Evolutionary conservation across 37 sponge, comb jelly and placozoan species (phyloP), one percentile per base, ranked within the genome.

Genomic region (Chondrilla cf. caribensis): DNA sequence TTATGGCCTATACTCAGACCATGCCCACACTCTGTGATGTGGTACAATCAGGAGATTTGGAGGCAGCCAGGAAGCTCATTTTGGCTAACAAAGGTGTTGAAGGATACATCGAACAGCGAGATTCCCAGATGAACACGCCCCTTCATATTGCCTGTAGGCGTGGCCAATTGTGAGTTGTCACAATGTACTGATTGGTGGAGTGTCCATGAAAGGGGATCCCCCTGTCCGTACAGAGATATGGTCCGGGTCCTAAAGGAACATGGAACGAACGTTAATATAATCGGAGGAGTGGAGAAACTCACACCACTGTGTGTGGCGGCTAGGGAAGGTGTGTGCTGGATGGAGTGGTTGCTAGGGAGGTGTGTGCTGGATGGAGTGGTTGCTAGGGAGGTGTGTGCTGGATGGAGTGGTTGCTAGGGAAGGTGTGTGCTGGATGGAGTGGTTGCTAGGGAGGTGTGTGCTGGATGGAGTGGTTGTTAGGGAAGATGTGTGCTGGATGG

Each of bases 21-120:
- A 91, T 90, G 8, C 77, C 90, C 29, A 85, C 91, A 7, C 78
- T 94, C 39, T 90, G 94, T 64, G 65, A 84, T 24, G 91, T 87
- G 22, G 94, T 89, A 35, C 91, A 90, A 80, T 86, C 88, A 70
- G 94, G 90, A 31, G 91, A 94, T 79, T 26, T 85, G 33, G 81
- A 79, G 21, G 66, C 36, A 41, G 94, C 84, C 14, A 19, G 44
- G 37, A 43, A 68, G 42, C 31, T 93, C 2, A 62, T 93, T 25
- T 38, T 21, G 36, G 43, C n/a, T 24, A 14, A 55, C 38, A 62
- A 76, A 22, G 81, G 64, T 39, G 68, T 26, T 18, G 84, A 84
- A 73, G 86, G 60, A n/a, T 44, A 60, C 32, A 80, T 94, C 37
- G 91, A 94, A 33, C 91, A 90, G 76, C 60, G 94, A n/a, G 87